Conservation (phyloP, 2,888 invertebrate genomes). For the Agriotes lineatus region DNA sequence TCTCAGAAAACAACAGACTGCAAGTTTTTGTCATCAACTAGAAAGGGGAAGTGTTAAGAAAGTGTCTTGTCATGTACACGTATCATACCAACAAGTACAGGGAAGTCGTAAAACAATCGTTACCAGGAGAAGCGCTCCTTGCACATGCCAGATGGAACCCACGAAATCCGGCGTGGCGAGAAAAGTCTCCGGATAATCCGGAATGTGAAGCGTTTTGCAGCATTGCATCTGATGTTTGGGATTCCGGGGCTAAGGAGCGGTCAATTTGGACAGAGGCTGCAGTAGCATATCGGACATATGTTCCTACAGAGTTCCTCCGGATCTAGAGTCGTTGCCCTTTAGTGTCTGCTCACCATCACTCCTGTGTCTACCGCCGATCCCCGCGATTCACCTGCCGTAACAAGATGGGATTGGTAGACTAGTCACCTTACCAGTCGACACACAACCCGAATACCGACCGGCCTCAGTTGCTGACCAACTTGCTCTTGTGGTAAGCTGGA, state of each 20-base stretch:
- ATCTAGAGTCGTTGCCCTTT: conserved; percentile 63
- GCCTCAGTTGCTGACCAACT: conserved; percentile 56
- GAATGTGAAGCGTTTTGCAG: not conserved
- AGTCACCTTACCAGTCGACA: conserved; percentile 58
- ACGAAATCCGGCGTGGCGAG: not conserved
- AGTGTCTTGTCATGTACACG: conserved; percentile 43
- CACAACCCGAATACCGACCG: conserved; percentile 49
- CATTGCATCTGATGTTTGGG: conserved; percentile 1
- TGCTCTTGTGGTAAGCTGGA: conserved; percentile 44
- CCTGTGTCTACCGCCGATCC: conserved; percentile 51
- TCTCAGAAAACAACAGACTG: conserved; percentile 55
- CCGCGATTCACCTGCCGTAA: conserved; percentile 61
- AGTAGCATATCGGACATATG: conserved; percentile 50
- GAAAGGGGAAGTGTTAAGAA: conserved; percentile 53
- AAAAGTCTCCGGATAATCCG: not conserved
- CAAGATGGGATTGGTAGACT: conserved; percentile 61
- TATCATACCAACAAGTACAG: conserved; percentile 34
- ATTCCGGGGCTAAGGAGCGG: conserved; percentile 12
- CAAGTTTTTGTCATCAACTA: conserved; percentile 50
- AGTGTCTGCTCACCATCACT: conserved; percentile 57
- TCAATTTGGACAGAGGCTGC: conserved; percentile 27
- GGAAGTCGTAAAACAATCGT: conserved; percentile 38
- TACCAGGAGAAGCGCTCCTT: conserved; percentile 25
- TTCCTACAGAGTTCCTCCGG: conserved; percentile 57
- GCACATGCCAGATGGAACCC: conserved; percentile 23